Conservation (phyloP, 30 jellyfish, hydroid and myxozoan genomes). For the Cassiopea xamachana region DNA sequence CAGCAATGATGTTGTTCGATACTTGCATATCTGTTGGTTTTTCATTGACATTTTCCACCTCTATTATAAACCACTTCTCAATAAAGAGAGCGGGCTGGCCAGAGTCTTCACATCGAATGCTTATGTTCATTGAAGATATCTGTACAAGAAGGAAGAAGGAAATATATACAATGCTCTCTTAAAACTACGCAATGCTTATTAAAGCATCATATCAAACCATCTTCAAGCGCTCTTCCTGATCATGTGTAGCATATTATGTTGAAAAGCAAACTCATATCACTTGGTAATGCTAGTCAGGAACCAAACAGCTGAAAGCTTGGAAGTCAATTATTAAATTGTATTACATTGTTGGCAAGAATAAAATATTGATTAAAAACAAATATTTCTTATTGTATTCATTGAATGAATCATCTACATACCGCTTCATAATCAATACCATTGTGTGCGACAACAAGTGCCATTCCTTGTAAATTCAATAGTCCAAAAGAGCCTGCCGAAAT, state of each 20-base stretch:
- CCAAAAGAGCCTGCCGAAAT: conserved; percentile 52
- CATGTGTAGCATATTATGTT: no score
- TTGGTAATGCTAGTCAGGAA: no score
- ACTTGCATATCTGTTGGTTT: conserved; percentile 49
- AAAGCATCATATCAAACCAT: no score
- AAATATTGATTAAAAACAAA: no score
- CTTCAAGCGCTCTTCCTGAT: no score
- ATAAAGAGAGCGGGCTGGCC: conserved; percentile 31
- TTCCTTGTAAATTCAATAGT: conserved; percentile 26
- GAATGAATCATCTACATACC: conserved; percentile 24
- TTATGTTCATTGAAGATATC: conserved; percentile 23
- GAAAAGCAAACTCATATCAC: no score
- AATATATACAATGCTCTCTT: no score
- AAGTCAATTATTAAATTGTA: no score
- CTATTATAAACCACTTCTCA: conserved; percentile 26
- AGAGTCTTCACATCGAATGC: conserved; percentile 68
- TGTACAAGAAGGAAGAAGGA: not conserved
- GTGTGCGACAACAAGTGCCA: conserved; percentile 67
- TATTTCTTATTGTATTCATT: no score
- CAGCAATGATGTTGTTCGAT: conserved; percentile 42
- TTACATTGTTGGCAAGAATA: no score
- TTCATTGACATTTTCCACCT: conserved; percentile 68
- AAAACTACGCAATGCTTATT: no score
- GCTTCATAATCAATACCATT: conserved; percentile 71
- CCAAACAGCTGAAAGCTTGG: no score